Evolutionary conservation across 2,888 invertebrate genomes (phyloP), one percentile per base, ranked within the genome.

Genomic region (Lochmaea capreae): DNA sequence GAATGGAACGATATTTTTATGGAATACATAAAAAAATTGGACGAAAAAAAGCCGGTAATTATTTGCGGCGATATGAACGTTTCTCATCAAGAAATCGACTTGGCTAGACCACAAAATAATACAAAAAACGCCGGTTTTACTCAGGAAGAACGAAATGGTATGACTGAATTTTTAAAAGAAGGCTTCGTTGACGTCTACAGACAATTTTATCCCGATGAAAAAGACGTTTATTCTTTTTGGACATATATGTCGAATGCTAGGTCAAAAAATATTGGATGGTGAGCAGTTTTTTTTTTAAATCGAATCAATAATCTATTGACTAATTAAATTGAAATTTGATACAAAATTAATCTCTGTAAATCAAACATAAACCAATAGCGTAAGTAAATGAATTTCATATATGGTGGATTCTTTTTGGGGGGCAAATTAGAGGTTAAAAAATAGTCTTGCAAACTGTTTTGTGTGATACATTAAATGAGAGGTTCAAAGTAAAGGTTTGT

Each of bases 41-140:
- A 99, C 87, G 89, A 90, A 76, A 92, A 93, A 81, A 99, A 99
- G 85, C 97, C 98, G 10, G 96, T 99, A 11, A 94, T 99, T 73
- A 90, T 98, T 81, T 95, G 95, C 84, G 99, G 99, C 0, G 99
- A 99, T 87, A 93, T 99, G 92, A 99, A 99, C 88, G 99, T 99
- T 10, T 94, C 99, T 22, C 99, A 99, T 87, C 88, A 92, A 78
- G 97, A 97, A 89, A 98, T 98, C 84, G 98, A 99, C 90, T 89
- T 99, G 84, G 92, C 94, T 4, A 98, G 99, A 88, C 99, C 99
- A 0, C 97, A 97, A 87, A 90, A 93, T 0, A 99, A 99, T 85
- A 93, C 91, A 77, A 95, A 93, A 86, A 97, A 93, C 85, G 97
- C 99, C 42, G 99, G 99, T 4, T 99, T 99, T 86, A 99, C 99